A percentile compares a stretch with the other conserved stretches of the same genome.
Conservation (phyloP, 2,888 invertebrate genomes). For the Pandemis corylana region DNA sequence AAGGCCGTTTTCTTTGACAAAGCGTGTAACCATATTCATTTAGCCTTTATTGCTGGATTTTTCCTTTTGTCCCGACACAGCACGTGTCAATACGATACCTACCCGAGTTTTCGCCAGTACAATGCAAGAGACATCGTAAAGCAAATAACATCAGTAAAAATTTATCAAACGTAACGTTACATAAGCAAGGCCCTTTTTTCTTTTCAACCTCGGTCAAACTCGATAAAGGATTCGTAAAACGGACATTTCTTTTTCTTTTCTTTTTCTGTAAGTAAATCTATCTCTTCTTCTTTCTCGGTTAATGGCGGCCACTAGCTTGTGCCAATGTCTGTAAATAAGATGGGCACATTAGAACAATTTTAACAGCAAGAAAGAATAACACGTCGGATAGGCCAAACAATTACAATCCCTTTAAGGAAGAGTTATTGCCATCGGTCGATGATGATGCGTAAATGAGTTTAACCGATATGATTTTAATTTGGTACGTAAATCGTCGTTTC, state of each 20-base stretch:
- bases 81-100: constrained; percentile 4
- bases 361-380: too few species aligned
- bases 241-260: not conserved
- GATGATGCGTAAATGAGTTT: too few species aligned
- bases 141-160: constrained; percentile 10
- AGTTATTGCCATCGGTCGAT: too few species aligned
- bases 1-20: not conserved
- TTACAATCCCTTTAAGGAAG: too few species aligned
- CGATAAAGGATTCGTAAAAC: constrained; percentile 14
- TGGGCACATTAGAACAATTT: too few species aligned
- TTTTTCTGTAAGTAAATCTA: not conserved
- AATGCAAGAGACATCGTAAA: not conserved
- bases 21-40: not conserved
- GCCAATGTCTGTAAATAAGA: too few species aligned
- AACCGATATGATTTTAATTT: too few species aligned
- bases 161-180: constrained; percentile 11
- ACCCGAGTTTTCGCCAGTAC: not conserved
- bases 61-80: constrained; percentile 8
- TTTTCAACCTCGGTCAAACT: constrained; percentile 11
- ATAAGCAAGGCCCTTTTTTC: constrained; percentile 17
- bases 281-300: not conserved
- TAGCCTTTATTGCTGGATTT: constrained; percentile 5
- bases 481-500: too few species aligned
- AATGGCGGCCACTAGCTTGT: too few species aligned
- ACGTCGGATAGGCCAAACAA: too few species aligned